Percentiles rank a stretch among this genome's conserved stretches.
phyloP scores from a whole-genome alignment of 2,797 vertebrate species.

The Sarcoramphus papa region DNA sequence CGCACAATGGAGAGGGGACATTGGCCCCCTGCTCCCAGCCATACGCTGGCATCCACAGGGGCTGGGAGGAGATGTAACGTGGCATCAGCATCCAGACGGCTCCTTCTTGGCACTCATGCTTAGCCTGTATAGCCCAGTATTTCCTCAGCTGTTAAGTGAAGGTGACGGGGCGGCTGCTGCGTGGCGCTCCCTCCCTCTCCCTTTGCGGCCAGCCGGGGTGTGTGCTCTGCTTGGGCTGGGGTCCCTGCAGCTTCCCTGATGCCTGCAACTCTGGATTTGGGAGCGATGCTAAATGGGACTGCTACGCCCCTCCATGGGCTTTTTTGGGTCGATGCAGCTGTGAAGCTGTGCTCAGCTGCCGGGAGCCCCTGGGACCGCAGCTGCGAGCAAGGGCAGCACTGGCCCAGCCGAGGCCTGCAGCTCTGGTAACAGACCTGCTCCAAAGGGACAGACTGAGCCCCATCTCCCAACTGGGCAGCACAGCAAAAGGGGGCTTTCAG shows the following conservation, averaged over 20 bases:
- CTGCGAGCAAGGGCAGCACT: fast-evolving
- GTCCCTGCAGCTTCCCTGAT: not conserved
- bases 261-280: not conserved
- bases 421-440: not conserved
- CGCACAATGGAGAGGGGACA: fast-evolving
- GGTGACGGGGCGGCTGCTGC: not conserved
- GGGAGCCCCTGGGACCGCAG: not conserved
- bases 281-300: not conserved
- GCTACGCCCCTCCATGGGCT: fast-evolving
- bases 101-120: not conserved
- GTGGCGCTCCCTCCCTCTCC: not conserved
- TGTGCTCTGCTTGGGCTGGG: not conserved
- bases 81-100: not conserved
- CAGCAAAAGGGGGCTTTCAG: not conserved
- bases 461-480: fast-evolving
- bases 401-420: fast-evolving
- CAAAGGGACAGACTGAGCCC: not conserved
- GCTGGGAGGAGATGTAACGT: not conserved
- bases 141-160: not conserved
- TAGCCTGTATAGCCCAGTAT: not conserved
- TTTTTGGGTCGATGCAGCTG: not conserved
- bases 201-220: not conserved
- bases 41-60: not conserved
- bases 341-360: not conserved
- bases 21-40: not conserved